Base-by-base conservation (phyloP, 2,888 invertebrate species). In the Protodeltote pygarga region DNA sequence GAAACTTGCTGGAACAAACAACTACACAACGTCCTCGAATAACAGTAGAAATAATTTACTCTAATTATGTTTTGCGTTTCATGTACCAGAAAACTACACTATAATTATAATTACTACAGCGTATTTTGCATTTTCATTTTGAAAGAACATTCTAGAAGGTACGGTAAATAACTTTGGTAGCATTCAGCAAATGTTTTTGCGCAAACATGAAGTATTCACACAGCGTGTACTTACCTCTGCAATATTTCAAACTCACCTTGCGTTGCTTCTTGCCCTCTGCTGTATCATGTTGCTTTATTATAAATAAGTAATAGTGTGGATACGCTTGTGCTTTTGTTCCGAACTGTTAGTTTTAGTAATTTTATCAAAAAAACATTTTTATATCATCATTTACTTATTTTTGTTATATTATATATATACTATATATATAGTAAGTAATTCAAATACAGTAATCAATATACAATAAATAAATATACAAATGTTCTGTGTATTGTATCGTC, bases 221-320 rank as follows among this genome's bases (percentile, higher is more conserved):
- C 38, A 54, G 40, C 64, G 71, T 66, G 47, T 65, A 61, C 62
- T 63, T 63, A 54, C 61, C 46, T 67, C 60, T 57, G 73, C 71
- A 65, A 80, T 82, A 82, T 83, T 78, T 85, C 75, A 84, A 74
- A 70, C 73, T 80, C 74, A 82, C 74, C 79, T 79, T 72, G 60
- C 55, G 57, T 65, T 65, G 72, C 77, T 73, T 67, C 74, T 78
- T 79, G 76, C 75, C 75, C 83, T 78, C 69, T 68, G 66, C 67
- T 54, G 63, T 78, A 81, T 81, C 79, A 67, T 72, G 81, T 82
- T 79, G 61, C 77, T 71, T 72, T 67, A 71, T 71, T 66, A 72
- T 66, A 60, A 51, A 66, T 69, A 60, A 51, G 65, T 69, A 67
- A 60, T 68, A 73, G 38, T 55, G 53, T 65, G 75, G 75, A 70